A percentile compares a stretch with the other conserved stretches of the same genome.
phyloP scores from a whole-genome alignment of 2,888 invertebrate species.

The Camponotus fellah region DNA sequence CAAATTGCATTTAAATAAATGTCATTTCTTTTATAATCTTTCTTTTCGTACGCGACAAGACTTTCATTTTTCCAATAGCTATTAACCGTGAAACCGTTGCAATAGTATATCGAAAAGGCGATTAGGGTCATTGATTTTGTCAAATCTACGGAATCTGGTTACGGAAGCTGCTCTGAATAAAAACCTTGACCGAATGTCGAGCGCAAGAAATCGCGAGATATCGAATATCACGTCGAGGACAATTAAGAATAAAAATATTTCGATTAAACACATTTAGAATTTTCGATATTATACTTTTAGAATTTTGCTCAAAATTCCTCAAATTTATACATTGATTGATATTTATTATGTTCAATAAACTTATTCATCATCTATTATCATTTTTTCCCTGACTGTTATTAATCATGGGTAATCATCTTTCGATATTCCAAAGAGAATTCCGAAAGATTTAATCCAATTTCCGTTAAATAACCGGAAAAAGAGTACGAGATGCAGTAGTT shows the following conservation, averaged over 20 bases:
- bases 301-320: not conserved
- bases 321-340: not conserved
- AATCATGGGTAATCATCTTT: not conserved
- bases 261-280: not conserved
- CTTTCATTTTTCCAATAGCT: conserved; percentile 28
- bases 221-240: not conserved
- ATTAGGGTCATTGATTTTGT: conserved; percentile 79
- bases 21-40: not conserved
- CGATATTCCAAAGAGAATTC: not conserved
- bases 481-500: not conserved
- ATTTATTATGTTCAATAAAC: not conserved
- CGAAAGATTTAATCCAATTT: conserved; percentile 6
- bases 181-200: conserved; percentile 37
- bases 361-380: not conserved
- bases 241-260: conserved; percentile 4
- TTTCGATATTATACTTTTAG: not conserved
- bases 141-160: conserved; percentile 58
- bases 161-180: conserved; percentile 60
- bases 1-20: not conserved
- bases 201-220: conserved; percentile 13
- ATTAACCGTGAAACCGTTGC: not conserved
- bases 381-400: not conserved
- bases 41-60: not conserved
- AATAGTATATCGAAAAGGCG: conserved; percentile 62
- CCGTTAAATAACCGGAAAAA: not conserved